Percentiles rank a stretch among this genome's conserved stretches.
Evolutionary conservation across 1,140 invertebrate genomes (phyloP).

Genomic region (Bombus superbus): DNA sequence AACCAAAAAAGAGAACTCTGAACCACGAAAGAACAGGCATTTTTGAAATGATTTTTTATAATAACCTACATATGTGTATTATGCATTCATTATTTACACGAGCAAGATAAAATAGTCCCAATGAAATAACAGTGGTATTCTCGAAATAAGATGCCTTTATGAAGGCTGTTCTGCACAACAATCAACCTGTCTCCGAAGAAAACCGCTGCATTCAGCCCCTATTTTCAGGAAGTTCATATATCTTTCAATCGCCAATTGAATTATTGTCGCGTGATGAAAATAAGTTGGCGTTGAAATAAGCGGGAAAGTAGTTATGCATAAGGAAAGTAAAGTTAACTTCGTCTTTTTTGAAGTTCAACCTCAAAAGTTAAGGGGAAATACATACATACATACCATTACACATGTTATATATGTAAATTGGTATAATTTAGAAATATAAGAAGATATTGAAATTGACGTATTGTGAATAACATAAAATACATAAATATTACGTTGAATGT

Average conservation of each 20-base stretch:
- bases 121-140: not conserved
- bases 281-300: constrained; percentile 23
- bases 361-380: not conserved
- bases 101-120: not conserved
- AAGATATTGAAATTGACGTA: no score
- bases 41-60: not conserved
- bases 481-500: not conserved
- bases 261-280: constrained; percentile 11
- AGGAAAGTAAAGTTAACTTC: constrained; percentile 5
- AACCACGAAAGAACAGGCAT: not conserved
- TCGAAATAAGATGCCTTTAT: not conserved
- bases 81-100: not conserved
- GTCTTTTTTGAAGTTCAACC: not conserved
- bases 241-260: not conserved
- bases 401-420: not conserved
- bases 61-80: not conserved
- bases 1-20: no score
- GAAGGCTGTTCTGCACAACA: not conserved
- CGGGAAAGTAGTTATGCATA: constrained; percentile 44
- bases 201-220: not conserved
- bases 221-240: not conserved
- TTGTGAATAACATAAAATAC: no score
- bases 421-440: not conserved
- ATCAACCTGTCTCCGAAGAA: not conserved
- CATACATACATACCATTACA: no score